A percentile compares a stretch with the other conserved stretches of the same genome.
These are phyloP conservation scores for Acropora yongei DNA, from an alignment of 64 coral and sea anemone species.

Conservation along the genomic window DNA sequence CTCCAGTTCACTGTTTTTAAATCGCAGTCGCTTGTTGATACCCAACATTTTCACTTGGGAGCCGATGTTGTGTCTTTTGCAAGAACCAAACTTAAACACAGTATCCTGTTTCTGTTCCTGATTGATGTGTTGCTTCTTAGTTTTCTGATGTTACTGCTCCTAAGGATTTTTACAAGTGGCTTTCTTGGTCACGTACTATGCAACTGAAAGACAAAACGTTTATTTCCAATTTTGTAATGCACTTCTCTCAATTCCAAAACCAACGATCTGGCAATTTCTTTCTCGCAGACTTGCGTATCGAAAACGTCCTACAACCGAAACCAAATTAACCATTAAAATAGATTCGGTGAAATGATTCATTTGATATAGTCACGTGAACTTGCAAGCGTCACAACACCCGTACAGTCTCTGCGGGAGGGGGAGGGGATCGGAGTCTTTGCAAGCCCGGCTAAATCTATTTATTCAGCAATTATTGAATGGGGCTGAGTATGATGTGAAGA, in stretches of 20 bases:
- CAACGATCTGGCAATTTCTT: slow-evolving; percentile 15
- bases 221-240: neutral
- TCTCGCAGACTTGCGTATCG: neutral
- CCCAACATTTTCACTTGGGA: neutral
- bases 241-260: neutral
- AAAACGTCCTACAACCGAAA: neutral
- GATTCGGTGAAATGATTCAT: neutral
- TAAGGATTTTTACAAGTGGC: slow-evolving; percentile 13
- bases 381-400: no score
- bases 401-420: no score
- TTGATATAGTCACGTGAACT: neutral
- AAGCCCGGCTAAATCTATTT: slow-evolving; percentile 16
- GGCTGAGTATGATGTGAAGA: no score
- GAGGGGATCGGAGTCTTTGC: neutral
- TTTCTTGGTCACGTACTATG: neutral
- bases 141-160: neutral
- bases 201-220: neutral
- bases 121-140: neutral
- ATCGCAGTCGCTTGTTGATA: neutral
- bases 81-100: neutral
- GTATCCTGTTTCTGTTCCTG: slow-evolving; percentile 11
- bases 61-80: neutral
- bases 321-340: no score
- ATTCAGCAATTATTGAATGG: no score
- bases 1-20: slow-evolving; percentile 4